Percentiles rank a stretch among this genome's conserved stretches.
Conservation (phyloP, 2,113 vertebrate species). For the Platysteira castanea region DNA sequence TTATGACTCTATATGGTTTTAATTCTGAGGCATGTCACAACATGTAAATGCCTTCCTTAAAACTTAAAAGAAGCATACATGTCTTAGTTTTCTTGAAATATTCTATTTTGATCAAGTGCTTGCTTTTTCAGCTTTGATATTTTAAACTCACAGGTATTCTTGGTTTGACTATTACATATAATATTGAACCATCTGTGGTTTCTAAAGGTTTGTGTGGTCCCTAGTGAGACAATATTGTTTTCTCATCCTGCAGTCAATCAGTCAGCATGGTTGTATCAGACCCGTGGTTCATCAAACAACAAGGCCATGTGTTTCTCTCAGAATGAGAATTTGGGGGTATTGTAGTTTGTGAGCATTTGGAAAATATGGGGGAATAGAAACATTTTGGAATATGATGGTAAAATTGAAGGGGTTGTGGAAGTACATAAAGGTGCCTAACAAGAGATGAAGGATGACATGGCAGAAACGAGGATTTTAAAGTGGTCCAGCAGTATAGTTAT, state of each 20-base stretch:
- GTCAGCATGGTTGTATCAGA: not conserved
- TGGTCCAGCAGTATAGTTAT: rapidly evolving
- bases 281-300: not conserved
- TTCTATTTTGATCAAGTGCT: not conserved
- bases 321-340: not conserved
- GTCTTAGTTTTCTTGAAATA: not conserved
- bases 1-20: not conserved
- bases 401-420: not conserved
- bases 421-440: not conserved
- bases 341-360: not conserved
- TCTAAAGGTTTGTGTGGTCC: not conserved
- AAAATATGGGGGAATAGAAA: not conserved
- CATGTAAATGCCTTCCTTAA: not conserved
- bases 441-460: not conserved
- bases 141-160: not conserved
- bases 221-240: not conserved
- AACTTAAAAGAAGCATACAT: not conserved
- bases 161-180: not conserved
- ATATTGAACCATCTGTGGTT: not conserved
- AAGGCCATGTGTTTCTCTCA: not conserved
- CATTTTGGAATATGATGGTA: not conserved
- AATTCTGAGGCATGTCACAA: not conserved
- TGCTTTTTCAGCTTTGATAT: not conserved
- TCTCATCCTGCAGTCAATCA: not conserved
- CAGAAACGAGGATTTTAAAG: not conserved